These are phyloP conservation scores for Eupithecia centaureata DNA, from an alignment of 2,888 invertebrate genomes.

Conservation along the genomic window DNA sequence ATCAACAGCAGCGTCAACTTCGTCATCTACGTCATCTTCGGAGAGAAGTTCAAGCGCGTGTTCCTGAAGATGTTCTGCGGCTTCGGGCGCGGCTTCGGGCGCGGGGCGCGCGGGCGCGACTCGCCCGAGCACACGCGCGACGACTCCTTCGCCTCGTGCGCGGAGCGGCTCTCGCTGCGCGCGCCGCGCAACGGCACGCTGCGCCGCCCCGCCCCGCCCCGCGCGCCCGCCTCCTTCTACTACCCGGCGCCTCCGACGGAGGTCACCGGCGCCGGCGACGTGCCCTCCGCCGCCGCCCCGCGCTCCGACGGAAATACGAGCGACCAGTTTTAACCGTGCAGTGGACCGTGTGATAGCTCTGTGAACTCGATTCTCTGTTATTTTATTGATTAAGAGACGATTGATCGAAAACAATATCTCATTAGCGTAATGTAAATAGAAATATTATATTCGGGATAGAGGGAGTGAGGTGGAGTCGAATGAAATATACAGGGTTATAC, in stretches of 20 bases:
- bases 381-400: not conserved
- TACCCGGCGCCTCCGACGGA: slow-evolving; percentile 63
- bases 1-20: slow-evolving; percentile 99
- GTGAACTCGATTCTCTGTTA: slow-evolving; percentile 22
- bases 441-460: not conserved
- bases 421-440: not conserved
- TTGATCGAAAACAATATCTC: not conserved
- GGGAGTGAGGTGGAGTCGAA: too few species aligned
- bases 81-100: slow-evolving; percentile 82
- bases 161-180: slow-evolving; percentile 88
- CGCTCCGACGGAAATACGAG: slow-evolving; percentile 61
- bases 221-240: slow-evolving; percentile 53
- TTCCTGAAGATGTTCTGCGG: slow-evolving; percentile 92
- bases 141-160: slow-evolving; percentile 92
- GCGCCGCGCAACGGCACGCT: slow-evolving; percentile 76
- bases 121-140: slow-evolving; percentile 88
- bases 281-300: slow-evolving; percentile 46
- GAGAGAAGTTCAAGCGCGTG: slow-evolving; percentile 96
- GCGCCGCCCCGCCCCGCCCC: slow-evolving; percentile 59
- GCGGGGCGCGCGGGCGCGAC: slow-evolving; percentile 83
- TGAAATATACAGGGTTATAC: not conserved
- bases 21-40: slow-evolving; percentile 98
- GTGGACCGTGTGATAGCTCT: not conserved
- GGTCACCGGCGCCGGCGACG: slow-evolving; percentile 46
- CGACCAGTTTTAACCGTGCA: slow-evolving; percentile 26